Base-by-base conservation (phyloP, 1,140 invertebrate genomes). In the Papilio glaucus region DNA sequence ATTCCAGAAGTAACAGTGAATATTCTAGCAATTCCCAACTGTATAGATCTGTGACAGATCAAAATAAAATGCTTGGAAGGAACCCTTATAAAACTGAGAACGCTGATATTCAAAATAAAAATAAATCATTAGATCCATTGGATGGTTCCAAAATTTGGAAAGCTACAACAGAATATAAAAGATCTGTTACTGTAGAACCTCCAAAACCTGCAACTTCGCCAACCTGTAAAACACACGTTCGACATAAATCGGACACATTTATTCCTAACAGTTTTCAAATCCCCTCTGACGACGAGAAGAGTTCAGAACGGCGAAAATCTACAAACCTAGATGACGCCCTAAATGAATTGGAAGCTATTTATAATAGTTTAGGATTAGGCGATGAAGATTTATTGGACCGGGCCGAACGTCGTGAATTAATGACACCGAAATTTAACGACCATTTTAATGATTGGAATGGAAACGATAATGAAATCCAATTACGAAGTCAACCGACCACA, bases 271-370 rank as follows among this genome's bases (percentile, higher is more conserved):
- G 77, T 45, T 85, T 80, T 74, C 85, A 87, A 83, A 77, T 87
- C 18, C 81, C 86, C 71, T 93, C 92, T 24, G 92, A 93, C 68
- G 92, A 94, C 69, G 93, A 85, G 83, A 90, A 90, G 71, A 87
- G 84, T 75, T 88, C 87, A 65, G 84, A 93, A 75, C 91, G 92
- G 73, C 92, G 94, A 77, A 95, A 95, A 81, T 96, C 96, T 0
- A 95, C 94, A 18, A 98, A 97, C 89, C 93, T 98, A 29, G 97
- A 98, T 85, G 97, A 98, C 80, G 97, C 97, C 53, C 92, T 98
- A 7, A 96, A 96, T 78, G 98, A 98, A 89, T 88, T 98, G 37
- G 98, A 98, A 93, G 96, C 96, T 13, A 98, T 98, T 84, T 98
- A 98, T 89, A 97, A 97, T 78, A 97, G 96, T 77, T 92, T 98